Evolutionary conservation across 2,888 invertebrate species (phyloP), one percentile per base, ranked within the genome.

Genomic region (Cephus pygmeus): DNA sequence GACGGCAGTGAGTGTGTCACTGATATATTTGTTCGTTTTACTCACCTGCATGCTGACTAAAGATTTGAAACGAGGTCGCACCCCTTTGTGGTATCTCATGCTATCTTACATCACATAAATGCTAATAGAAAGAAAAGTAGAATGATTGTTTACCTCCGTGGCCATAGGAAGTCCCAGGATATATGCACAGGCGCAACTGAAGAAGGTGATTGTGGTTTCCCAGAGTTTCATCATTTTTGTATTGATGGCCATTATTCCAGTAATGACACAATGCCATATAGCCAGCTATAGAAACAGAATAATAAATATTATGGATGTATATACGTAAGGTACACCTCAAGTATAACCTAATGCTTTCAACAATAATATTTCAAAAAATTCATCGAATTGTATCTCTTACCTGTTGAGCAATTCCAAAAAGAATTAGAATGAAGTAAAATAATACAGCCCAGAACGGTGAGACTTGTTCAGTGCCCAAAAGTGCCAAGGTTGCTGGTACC

Each of bases 201-300:
- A 94, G 90, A 97, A 96, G 0, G 96, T 96, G 80, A 97, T 96
- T 11, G 96, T 96, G 1, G 96, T 96, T 91, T 96, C 96, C 96
- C 96, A 96, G 0, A 95, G 93, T 85, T 94, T 94, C 83, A 97
- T 91, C 81, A 94, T 93, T 88, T 94, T 93, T n/a, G 95, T 92
- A 91, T 96, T 95, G 90, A 97, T 93, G 69, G 97, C 93, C 94
- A 97, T 94, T 76, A 98, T 94, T 3, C 97, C 97, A 33, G 96
- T 95, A 81, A 97, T 96, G 76, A 98, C 96, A 87, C 97, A 97
- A 89, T 97, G 97, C 98, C 98, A 98, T 88, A 98, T 95, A 0
- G 97, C 97, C 84, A 97, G 92, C 93, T 93, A 87, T 56, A 84
- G 89, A 84, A 79, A 69, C 34, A 35, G 33, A 73, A 12, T 56